Percentiles rank a stretch among this genome's conserved stretches.
phyloP scores from a whole-genome alignment of 2,888 invertebrate genomes.

The Bibio marci region DNA sequence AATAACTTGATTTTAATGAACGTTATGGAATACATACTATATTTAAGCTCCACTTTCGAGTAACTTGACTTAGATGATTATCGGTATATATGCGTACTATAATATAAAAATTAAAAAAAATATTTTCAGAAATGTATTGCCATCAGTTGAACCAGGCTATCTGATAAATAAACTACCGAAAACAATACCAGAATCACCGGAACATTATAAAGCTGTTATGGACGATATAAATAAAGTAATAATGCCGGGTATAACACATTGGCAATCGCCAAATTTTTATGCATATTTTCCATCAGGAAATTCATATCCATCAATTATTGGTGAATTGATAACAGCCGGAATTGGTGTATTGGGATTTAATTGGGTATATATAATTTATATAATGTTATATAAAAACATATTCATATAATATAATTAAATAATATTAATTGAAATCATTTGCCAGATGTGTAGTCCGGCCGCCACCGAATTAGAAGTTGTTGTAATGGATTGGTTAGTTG shows the following conservation, averaged over 20 bases:
- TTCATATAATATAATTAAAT: too few relatives aligned
- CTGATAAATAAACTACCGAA: slow-evolving; percentile 61
- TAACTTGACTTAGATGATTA: too few relatives aligned
- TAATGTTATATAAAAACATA: too few relatives aligned
- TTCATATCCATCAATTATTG: slow-evolving; percentile 71
- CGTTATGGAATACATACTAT: too few relatives aligned
- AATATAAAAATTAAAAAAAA: too few relatives aligned
- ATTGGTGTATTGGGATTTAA: slow-evolving; percentile 75
- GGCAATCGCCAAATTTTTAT: slow-evolving; percentile 88
- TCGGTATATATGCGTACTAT: too few relatives aligned
- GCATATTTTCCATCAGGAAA: slow-evolving; percentile 77
- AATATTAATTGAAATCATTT: too few relatives aligned
- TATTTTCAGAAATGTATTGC: slow-evolving; percentile 52
- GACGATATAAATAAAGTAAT: slow-evolving; percentile 74
- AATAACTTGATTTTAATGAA: too few relatives aligned
- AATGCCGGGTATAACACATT: slow-evolving; percentile 86
- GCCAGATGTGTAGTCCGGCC: slow-evolving; percentile 68
- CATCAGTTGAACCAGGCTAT: slow-evolving; percentile 83
- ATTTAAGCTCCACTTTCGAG: too few relatives aligned
- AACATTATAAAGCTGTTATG: slow-evolving; percentile 75
- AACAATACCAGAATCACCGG: slow-evolving; percentile 65
- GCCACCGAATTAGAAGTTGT: slow-evolving; percentile 85
- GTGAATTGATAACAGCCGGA: slow-evolving; percentile 69
- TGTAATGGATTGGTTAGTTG: slow-evolving; percentile 87
- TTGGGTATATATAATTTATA: slow-evolving; percentile 46